Evolutionary conservation across 2,797 vertebrate genomes (phyloP).

Genomic region (Cebuella pygmaea): DNA sequence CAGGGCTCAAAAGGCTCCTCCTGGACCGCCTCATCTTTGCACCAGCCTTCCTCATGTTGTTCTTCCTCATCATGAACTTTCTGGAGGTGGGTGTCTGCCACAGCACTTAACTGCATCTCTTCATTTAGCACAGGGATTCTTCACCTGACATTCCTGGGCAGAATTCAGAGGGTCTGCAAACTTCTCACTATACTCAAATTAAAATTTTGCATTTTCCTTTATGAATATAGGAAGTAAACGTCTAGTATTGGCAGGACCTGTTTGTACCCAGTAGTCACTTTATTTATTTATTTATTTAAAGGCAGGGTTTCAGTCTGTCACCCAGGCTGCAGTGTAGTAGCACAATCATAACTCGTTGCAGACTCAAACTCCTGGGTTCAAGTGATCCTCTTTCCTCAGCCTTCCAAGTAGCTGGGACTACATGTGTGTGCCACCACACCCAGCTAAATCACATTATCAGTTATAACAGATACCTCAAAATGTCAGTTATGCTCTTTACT

Average conservation of each 20-base stretch:
- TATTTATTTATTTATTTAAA: not conserved
- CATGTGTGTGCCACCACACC: too few relatives aligned
- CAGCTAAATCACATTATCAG: not conserved
- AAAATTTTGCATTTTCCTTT: not conserved
- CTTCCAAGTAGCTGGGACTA: too few relatives aligned
- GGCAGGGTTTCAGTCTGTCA: not conserved
- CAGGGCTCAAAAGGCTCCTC: conserved; percentile 89
- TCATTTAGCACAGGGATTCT: not conserved
- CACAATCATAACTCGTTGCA: too few relatives aligned
- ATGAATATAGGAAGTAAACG: not conserved
- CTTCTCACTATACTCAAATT: not conserved
- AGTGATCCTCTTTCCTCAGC: too few relatives aligned
- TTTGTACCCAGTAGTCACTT: not conserved
- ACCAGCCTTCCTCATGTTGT: conserved; percentile 90
- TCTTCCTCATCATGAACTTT: conserved; percentile 91
- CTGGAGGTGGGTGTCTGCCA: conserved; percentile 88
- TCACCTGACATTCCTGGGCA: not conserved
- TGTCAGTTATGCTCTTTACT: not conserved
- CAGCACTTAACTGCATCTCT: not conserved
- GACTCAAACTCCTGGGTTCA: too few relatives aligned
- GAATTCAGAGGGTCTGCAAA: not conserved
- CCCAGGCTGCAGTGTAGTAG: too few relatives aligned
- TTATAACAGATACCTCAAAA: not conserved
- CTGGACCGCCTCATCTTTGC: conserved; percentile 92
- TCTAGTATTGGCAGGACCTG: rapidly evolving